phyloP scores from a whole-genome alignment of 2,113 vertebrate species.

The Podiceps cristatus region DNA sequence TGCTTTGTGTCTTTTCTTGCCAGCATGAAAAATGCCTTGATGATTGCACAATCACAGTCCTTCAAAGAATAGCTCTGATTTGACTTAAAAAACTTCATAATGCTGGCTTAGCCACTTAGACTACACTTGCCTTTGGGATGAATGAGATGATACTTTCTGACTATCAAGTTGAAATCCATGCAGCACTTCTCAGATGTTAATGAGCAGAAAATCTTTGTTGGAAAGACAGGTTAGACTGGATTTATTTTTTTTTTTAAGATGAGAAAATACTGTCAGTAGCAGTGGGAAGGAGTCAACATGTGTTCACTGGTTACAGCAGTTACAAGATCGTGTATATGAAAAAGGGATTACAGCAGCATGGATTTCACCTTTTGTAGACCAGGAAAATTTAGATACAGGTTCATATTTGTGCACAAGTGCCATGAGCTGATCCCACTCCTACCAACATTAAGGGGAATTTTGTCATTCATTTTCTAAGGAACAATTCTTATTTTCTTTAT shows the following conservation, averaged over 20 bases:
- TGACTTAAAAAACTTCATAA: slow-evolving; percentile 1
- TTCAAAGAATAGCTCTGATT: slow-evolving; percentile 50
- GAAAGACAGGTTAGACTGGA: slow-evolving; percentile 63
- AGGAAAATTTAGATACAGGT: slow-evolving; percentile 1
- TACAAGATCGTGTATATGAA: not conserved
- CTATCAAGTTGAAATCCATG: slow-evolving; percentile 15
- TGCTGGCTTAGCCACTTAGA: not conserved
- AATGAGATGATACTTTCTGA: not conserved
- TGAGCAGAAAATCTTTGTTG: slow-evolving; percentile 55
- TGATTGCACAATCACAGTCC: slow-evolving; percentile 9
- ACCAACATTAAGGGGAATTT: not conserved
- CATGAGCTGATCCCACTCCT: not conserved
- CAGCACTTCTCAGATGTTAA: slow-evolving; percentile 41
- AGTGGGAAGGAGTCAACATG: not conserved
- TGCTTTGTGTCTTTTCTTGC: slow-evolving; percentile 19
- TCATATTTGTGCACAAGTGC: not conserved
- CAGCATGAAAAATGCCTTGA: slow-evolving; percentile 27
- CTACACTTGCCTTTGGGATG: slow-evolving; percentile 7
- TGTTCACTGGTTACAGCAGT: slow-evolving; percentile 10
- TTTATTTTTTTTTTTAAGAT: slow-evolving; percentile 4
- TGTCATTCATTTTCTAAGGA: not conserved
- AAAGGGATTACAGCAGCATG: not conserved
- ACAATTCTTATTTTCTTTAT: not conserved
- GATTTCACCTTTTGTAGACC: not conserved
- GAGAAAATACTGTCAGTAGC: slow-evolving; percentile 40